phyloP scores from a whole-genome alignment of 2,797 vertebrate genomes.

The Chelonia mydas region DNA sequence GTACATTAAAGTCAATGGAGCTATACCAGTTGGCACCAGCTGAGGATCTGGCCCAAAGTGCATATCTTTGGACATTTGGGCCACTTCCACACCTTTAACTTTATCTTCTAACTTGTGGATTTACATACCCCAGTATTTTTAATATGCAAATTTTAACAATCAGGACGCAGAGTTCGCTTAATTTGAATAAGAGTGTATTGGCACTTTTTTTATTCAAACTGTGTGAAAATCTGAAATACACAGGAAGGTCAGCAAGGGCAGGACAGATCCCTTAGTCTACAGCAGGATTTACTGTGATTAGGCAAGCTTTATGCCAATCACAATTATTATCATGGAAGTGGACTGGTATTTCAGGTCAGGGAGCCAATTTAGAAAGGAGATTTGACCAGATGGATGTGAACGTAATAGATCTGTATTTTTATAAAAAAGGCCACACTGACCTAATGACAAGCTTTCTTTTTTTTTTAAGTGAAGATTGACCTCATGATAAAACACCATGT shows the following conservation, averaged over 20 bases:
- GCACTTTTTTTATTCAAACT: background rate
- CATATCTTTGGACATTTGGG: background rate
- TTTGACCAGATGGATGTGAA: constrained; percentile 66
- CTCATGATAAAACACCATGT: constrained; percentile 29
- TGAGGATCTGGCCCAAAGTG: background rate
- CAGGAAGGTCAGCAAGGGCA: constrained; percentile 29
- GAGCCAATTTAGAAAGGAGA: constrained; percentile 72
- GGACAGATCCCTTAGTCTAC: constrained; percentile 28
- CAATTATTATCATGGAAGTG: constrained; percentile 52
- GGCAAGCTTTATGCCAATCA: constrained; percentile 70
- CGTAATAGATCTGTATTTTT: constrained; percentile 73
- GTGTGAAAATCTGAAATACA: background rate
- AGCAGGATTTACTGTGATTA: constrained; percentile 69
- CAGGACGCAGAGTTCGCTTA: background rate
- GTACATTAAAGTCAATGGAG: constrained; percentile 4
- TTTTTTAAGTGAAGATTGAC: constrained; percentile 65
- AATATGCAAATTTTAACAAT: background rate
- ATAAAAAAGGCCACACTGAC: constrained; percentile 61
- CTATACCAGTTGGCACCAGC: background rate
- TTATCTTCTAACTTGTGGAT: background rate
- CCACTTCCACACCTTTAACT: constrained; percentile 3
- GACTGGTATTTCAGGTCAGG: constrained; percentile 56
- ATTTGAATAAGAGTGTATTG: constrained; percentile 6
- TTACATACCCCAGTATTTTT: background rate
- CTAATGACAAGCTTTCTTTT: constrained; percentile 72